Base-by-base conservation (phyloP, 2,888 invertebrate species). In the Pseudoips prasinana region DNA sequence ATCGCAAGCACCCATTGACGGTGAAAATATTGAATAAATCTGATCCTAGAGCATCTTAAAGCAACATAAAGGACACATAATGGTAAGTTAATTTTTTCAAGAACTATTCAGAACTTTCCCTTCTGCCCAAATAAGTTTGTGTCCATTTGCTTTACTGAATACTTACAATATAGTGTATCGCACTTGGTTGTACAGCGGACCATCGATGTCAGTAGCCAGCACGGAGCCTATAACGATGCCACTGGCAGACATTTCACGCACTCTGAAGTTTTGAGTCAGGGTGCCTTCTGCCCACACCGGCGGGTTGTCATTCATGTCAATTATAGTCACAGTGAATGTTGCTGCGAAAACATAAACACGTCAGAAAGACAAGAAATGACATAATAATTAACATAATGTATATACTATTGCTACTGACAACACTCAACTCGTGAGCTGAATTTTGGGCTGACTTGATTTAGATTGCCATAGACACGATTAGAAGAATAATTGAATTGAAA, bases 291-390 rank as follows among this genome's bases (percentile, higher is more conserved):
- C 68, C 83, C 93, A 92, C 27, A 77, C 45, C 1, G 94, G 94
- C 1, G 74, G 39, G 64, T 92, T 92, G 70, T 94, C 93, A 58
- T 93, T 93, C 59, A 91, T 78, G 62, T 93, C 92, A 7, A 81
- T 70, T 39, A 94, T 91, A 1, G 84, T 86, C 10, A 93, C 81
- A 0, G 91, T 87, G 42, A 92, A 73, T 3, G 84, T 82, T 2
- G 89, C 92, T 92, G 14, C 5, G 14, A 5, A 5, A 14, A 5
- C 5, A 14, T n/a, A n/a, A n/a, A n/a, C n/a, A n/a, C n/a, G n/a
- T n/a, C 62, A 23, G 71, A 75, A 23, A 35, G 29, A 30, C 34
- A 30, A 29, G 9, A 28, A 10, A 20, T 23, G 8, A 25, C 10
- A 7, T n/a, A 10, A n/a, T 2, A 8, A 7, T 14, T 20, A n/a